Conservation (phyloP, 2,113 vertebrate species). For the Eudyptes chrysolophus region DNA sequence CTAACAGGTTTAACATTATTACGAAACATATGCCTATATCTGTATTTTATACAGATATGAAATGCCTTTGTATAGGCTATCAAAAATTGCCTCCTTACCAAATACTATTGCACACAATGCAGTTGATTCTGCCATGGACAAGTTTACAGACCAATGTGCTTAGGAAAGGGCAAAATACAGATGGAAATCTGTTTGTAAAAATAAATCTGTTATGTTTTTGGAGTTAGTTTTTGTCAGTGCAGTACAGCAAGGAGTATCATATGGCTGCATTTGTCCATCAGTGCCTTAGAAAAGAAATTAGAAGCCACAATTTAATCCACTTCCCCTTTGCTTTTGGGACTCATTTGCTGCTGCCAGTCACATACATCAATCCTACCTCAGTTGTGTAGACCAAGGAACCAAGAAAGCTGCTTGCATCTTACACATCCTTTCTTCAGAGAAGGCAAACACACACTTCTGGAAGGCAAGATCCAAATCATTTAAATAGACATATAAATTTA, state of each 20-base stretch:
- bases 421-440: neutral
- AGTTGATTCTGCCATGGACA: neutral
- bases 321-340: neutral
- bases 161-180: neutral
- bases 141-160: neutral
- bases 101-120: neutral
- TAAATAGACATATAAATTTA: neutral
- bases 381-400: neutral
- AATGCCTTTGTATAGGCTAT: neutral
- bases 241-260: neutral
- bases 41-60: neutral
- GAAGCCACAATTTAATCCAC: neutral
- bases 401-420: neutral
- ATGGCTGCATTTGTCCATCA: neutral
- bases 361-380: neutral
- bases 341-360: neutral
- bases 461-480: neutral
- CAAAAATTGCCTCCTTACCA: rapidly evolving
- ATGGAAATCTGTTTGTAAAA: neutral
- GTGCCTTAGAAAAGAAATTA: neutral
- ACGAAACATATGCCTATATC: neutral
- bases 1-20: neutral
- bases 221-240: neutral
- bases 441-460: neutral
- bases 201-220: neutral